Evolutionary conservation across 2,797 vertebrate genomes (phyloP).

Genomic region (Buceros bicornis): DNA sequence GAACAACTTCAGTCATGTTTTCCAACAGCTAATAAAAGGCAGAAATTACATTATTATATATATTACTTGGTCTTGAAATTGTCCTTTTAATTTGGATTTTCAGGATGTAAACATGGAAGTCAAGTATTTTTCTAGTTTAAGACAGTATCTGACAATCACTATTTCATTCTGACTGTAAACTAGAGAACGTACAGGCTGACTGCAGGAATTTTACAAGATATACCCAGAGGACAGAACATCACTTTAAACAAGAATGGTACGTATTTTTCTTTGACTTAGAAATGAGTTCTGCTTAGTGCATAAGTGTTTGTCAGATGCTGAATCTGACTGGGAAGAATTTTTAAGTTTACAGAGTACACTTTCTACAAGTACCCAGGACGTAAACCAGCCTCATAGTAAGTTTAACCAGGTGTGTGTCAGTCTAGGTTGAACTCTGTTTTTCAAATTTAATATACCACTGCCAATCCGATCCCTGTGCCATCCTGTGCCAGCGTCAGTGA

Average conservation of each 20-base stretch:
- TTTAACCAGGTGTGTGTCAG: not conserved
- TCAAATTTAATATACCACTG: not conserved
- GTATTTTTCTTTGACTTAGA: not conserved
- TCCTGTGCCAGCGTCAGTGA: not conserved
- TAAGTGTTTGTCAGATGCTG: not conserved
- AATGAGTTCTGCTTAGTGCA: not conserved
- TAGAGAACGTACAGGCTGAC: not conserved
- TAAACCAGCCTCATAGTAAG: not conserved
- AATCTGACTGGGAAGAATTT: not conserved
- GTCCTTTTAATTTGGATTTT: not conserved
- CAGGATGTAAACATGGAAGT: not conserved
- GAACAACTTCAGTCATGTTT: constrained; percentile 97
- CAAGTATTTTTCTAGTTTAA: not conserved
- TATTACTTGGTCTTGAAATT: not conserved
- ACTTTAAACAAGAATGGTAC: not conserved
- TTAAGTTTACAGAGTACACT: not conserved
- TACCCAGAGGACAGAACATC: not conserved
- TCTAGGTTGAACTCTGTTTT: not conserved
- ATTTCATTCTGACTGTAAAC: not conserved
- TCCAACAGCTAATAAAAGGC: constrained; percentile 87
- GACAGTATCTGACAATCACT: not conserved
- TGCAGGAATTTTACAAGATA: not conserved
- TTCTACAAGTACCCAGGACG: not conserved
- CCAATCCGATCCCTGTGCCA: not conserved
- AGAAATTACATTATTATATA: not conserved